Conservation (phyloP, 37 sponge, comb jelly and placozoan species). For the Geodia barretti region DNA sequence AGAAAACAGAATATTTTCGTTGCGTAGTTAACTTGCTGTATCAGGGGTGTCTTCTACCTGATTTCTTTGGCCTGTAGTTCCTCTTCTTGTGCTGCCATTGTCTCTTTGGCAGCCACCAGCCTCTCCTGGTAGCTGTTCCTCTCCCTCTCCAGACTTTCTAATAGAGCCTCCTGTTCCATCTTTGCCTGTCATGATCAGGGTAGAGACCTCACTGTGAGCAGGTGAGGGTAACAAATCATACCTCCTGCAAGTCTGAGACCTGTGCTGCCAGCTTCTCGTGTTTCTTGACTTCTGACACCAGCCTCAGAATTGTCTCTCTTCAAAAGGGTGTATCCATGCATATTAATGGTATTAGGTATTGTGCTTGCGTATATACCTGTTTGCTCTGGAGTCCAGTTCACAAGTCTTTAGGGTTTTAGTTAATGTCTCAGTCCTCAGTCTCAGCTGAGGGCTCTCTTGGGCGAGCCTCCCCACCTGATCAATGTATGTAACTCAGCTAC, state of each 20-base stretch:
- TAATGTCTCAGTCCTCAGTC: constrained; percentile 22
- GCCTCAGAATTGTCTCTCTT: constrained; percentile 75
- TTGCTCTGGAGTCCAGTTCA: constrained; percentile 68
- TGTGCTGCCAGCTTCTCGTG: constrained; percentile 22
- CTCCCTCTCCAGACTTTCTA: constrained; percentile 10
- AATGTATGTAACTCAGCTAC: too few species aligned
- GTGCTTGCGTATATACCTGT: constrained; percentile 20
- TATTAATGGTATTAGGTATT: neutral
- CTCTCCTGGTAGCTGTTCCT: constrained; percentile 26
- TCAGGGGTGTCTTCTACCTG: constrained; percentile 3
- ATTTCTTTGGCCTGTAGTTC: constrained; percentile 48
- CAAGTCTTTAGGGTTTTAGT: constrained; percentile 20
- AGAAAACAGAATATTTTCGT: neutral
- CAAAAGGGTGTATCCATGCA: neutral
- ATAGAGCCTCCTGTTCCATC: neutral
- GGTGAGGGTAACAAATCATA: neutral
- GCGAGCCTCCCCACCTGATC: constrained; percentile 23
- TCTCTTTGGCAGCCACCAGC: constrained; percentile 37
- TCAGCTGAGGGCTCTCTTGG: constrained; percentile 34
- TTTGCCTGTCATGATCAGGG: neutral
- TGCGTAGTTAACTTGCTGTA: neutral
- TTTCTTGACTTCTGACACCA: constrained; percentile 64
- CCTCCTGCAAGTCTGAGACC: constrained; percentile 33
- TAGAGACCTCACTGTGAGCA: neutral
- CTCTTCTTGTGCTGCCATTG: constrained; percentile 27